These are phyloP conservation scores for Muscicapa adusta DNA, from an alignment of 2,113 vertebrate species.

Conservation along the genomic window DNA sequence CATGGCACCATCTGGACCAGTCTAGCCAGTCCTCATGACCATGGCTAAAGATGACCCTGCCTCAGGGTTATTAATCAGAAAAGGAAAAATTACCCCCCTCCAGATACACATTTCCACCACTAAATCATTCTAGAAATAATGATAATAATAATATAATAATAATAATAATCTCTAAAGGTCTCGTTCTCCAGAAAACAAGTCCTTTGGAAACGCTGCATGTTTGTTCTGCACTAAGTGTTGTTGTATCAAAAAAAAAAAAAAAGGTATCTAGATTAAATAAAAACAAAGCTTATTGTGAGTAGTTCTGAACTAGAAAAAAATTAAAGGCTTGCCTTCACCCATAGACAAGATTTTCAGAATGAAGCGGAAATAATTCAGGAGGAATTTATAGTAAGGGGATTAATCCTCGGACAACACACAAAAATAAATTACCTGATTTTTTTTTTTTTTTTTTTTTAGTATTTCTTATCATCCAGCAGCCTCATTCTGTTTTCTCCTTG, in stretches of 20 bases:
- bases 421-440: slow-evolving; percentile 38
- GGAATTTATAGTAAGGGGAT: slow-evolving; percentile 38
- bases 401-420: not conserved
- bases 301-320: not conserved
- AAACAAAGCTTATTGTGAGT: not conserved
- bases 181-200: not conserved
- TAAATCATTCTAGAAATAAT: not conserved
- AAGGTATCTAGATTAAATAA: not conserved
- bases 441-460: not conserved
- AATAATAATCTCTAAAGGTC: not conserved
- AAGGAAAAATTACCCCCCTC: not conserved
- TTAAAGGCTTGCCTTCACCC: slow-evolving; percentile 12
- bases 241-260: not conserved
- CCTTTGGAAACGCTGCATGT: not conserved
- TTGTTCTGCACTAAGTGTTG: not conserved
- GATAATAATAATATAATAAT: not conserved
- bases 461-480: not conserved
- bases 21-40: slow-evolving; percentile 37
- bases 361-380: slow-evolving; percentile 2
- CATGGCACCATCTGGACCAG: slow-evolving; percentile 54
- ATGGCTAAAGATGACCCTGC: not conserved
- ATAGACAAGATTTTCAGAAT: slow-evolving; percentile 21
- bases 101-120: not conserved
- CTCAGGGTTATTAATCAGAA: not conserved
- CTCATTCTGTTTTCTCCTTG: not conserved